A percentile compares a stretch with the other conserved stretches of the same genome.
These are phyloP conservation scores for Paracanthobrama guichenoti DNA, from an alignment of 2,113 vertebrate species.

Conservation along the genomic window DNA sequence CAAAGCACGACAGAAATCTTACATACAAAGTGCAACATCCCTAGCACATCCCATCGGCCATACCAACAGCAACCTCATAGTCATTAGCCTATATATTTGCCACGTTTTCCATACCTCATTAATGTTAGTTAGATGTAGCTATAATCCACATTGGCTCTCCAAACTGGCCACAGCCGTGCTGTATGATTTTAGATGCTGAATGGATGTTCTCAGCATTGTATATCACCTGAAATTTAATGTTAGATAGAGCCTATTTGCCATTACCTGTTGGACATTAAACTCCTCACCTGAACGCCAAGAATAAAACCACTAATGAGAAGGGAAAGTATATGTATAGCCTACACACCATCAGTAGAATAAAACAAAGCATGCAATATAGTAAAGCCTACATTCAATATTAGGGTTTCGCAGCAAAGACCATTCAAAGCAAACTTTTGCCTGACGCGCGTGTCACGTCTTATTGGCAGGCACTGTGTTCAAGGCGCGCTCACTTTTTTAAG, in stretches of 20 bases:
- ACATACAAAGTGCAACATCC: background rate
- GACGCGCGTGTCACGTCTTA: conserved; percentile 12
- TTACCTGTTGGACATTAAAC: background rate
- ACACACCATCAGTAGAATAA: no score
- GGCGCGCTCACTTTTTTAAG: conserved; percentile 29
- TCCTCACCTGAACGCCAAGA: background rate
- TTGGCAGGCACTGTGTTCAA: conserved; percentile 44
- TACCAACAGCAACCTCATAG: background rate
- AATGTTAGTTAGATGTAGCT: background rate
- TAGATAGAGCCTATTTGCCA: background rate
- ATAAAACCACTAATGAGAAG: background rate
- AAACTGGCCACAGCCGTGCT: background rate
- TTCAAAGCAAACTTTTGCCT: background rate
- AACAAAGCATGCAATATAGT: background rate
- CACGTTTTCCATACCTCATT: background rate
- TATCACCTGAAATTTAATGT: background rate
- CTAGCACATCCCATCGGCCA: background rate
- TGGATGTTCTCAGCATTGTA: background rate
- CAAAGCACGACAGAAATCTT: background rate
- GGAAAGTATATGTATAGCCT: background rate
- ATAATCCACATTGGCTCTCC: background rate
- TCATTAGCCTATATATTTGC: background rate
- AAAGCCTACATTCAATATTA: background rate
- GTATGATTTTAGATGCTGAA: background rate
- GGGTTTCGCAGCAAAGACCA: background rate